Base-by-base conservation (phyloP, 2,113 vertebrate genomes). In the Gila orcuttii region DNA sequence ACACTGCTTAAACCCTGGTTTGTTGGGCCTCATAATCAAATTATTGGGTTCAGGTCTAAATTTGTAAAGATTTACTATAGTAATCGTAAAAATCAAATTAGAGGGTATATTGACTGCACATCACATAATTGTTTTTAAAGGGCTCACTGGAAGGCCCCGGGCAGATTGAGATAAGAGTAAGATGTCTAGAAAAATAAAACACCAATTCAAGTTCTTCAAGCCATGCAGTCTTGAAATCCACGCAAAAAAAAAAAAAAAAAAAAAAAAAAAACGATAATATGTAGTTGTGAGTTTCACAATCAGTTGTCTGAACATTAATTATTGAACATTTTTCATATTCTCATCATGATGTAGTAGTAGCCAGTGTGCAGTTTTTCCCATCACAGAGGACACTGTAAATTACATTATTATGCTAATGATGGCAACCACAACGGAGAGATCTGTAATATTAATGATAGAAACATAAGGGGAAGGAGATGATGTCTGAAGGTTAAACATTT, bases 81-180 rank as follows among this genome's bases (percentile, higher is more conserved):
- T 31, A 83, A 79, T 52, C 12, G 73, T 64, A 75, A 74, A 88
- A 62, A 88, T 88, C 82, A 64, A 79, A 86, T 83, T 62, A 62
- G 77, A 42, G 33, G 21, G 31, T 39, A 79, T 59, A 59, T 79
- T 60, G 77, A 62, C 78, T 45, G 52, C 39, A 79, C 79, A 45
- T 39, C 79, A 64, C 69, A 62, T 79, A 86, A 69, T 42, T 36
- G 45, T 52, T 77, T 85, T 28, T 36, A 75, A 28, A 52, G 55
- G 74, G 60, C 17, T 79, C 42, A 78, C 64, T 73, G 62, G 62
- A 83, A 64, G 36, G 76, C 45, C 25, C 62, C 66, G 75, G 74
- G 73, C 62, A 85, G 84, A 86, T 33, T 64, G 36, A 83, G 42
- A 69, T 69, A 86, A 74, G 21, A 55, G 11, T 12, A 73, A 17